Conservation (phyloP, 2,797 vertebrate species). For the Halcyon badia region DNA sequence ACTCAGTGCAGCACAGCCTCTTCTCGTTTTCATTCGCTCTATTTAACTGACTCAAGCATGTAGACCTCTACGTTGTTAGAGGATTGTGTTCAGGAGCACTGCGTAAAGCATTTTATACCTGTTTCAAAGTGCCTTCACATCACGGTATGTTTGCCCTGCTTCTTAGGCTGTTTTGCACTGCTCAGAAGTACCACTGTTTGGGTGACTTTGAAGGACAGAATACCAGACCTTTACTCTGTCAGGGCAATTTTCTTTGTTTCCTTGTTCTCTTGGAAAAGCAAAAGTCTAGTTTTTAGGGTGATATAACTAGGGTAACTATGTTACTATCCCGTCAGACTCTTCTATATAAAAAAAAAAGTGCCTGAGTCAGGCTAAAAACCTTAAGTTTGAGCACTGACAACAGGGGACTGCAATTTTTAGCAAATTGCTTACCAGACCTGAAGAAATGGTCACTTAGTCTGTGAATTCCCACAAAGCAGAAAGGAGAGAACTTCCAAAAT, state of each 20-base stretch:
- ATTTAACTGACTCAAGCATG: background rate
- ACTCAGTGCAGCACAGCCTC: background rate
- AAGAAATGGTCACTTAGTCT: background rate
- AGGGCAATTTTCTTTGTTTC: background rate
- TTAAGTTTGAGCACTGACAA: background rate
- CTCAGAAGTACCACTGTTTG: background rate
- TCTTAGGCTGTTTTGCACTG: background rate
- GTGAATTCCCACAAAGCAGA: background rate
- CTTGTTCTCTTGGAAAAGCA: background rate
- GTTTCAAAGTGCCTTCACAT: background rate
- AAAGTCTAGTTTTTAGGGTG: background rate
- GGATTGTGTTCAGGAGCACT: background rate
- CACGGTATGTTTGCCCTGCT: background rate
- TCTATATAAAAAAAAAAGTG: background rate
- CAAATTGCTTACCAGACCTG: background rate
- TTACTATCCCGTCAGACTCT: background rate
- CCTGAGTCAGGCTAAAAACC: background rate
- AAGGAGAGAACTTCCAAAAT: background rate
- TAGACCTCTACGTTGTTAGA: background rate
- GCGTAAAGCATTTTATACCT: background rate
- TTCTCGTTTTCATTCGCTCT: background rate
- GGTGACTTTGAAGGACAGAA: background rate
- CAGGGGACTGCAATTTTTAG: background rate
- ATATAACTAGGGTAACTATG: background rate
- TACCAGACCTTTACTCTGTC: background rate